Evolutionary conservation across 2,888 invertebrate species (phyloP).

Genomic region (Lycophotia porphyrea): DNA sequence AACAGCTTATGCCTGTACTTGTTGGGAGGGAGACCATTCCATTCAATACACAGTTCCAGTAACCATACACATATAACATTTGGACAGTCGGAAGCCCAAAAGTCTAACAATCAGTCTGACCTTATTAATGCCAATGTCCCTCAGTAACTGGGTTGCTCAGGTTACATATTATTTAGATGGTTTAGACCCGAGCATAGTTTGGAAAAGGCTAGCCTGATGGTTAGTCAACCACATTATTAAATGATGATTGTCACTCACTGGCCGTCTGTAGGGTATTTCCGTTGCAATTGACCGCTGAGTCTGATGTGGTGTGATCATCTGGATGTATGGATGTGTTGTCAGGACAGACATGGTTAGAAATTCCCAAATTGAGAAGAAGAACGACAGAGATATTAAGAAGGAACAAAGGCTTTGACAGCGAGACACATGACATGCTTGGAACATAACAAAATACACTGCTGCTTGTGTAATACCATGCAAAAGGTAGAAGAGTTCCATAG

Average conservation of each 20-base stretch:
- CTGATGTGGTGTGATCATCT: slow-evolving; percentile 84
- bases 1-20: slow-evolving; percentile 2
- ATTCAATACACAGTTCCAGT: slow-evolving; percentile 9
- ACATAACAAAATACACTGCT: slow-evolving; percentile 15
- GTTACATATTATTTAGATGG: slow-evolving; percentile 13
- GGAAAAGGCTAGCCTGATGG: slow-evolving; percentile 35
- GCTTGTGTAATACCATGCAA: slow-evolving; percentile 34
- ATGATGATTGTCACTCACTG: slow-evolving; percentile 72
- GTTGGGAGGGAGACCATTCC: slow-evolving; percentile 6
- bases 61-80: slow-evolving; percentile 20
- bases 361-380: slow-evolving; percentile 60
- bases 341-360: slow-evolving; percentile 87
- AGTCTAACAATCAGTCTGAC: slow-evolving; percentile 49
- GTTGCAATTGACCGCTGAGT: slow-evolving; percentile 84
- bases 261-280: slow-evolving; percentile 78
- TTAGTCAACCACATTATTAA: slow-evolving; percentile 41
- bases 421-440: slow-evolving; percentile 39
- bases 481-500: slow-evolving; percentile 16
- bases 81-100: slow-evolving; percentile 1
- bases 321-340: slow-evolving; percentile 47
- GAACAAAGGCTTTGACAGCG: slow-evolving; percentile 31
- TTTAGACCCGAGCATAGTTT: slow-evolving; percentile 13
- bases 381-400: slow-evolving; percentile 34
- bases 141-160: slow-evolving; percentile 9
- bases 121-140: slow-evolving; percentile 35